These are phyloP conservation scores for Drosophila takahashii DNA, from an alignment of 1,140 invertebrate genomes.

Conservation along the genomic window DNA sequence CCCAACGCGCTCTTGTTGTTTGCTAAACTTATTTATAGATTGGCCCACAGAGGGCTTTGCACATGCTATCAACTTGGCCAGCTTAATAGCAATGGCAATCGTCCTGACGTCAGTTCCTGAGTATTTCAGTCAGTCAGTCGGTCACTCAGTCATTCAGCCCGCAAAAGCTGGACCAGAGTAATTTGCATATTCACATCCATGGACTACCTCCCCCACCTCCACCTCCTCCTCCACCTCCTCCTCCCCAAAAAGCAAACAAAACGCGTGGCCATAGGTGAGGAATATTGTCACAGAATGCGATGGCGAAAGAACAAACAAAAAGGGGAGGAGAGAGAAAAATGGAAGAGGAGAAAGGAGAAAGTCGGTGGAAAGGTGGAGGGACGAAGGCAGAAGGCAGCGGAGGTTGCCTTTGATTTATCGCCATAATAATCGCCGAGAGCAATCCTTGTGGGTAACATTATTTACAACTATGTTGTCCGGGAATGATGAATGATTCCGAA, in stretches of 20 bases:
- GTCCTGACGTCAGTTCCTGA: constrained; percentile 29
- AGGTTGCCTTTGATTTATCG: constrained; percentile 75
- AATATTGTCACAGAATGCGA: constrained; percentile 43
- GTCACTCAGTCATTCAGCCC: constrained; percentile 1
- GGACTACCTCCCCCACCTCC: not conserved
- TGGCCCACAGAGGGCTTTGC: constrained; percentile 37
- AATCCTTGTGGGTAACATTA: constrained; percentile 80
- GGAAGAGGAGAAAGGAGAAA: not conserved
- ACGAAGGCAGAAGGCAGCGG: not conserved
- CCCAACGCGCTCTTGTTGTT: constrained; percentile 13
- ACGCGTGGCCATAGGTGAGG: constrained; percentile 35
- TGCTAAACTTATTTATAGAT: constrained; percentile 57
- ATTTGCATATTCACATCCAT: constrained; percentile 46
- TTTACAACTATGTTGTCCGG: constrained; percentile 72
- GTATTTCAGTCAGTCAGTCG: not conserved
- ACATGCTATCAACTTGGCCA: constrained; percentile 31
- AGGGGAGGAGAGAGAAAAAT: not conserved
- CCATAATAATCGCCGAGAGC: constrained; percentile 72
- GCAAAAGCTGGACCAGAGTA: constrained; percentile 31
- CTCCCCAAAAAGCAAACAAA: constrained; percentile 30
- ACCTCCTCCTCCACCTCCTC: not conserved
- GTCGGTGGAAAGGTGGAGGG: not conserved
- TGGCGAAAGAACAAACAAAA: constrained; percentile 9
- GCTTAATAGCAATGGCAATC: constrained; percentile 40
- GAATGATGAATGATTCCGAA: constrained; percentile 75